Evolutionary conservation across 2,888 invertebrate species (phyloP).

Genomic region (Archips crataeganus): DNA sequence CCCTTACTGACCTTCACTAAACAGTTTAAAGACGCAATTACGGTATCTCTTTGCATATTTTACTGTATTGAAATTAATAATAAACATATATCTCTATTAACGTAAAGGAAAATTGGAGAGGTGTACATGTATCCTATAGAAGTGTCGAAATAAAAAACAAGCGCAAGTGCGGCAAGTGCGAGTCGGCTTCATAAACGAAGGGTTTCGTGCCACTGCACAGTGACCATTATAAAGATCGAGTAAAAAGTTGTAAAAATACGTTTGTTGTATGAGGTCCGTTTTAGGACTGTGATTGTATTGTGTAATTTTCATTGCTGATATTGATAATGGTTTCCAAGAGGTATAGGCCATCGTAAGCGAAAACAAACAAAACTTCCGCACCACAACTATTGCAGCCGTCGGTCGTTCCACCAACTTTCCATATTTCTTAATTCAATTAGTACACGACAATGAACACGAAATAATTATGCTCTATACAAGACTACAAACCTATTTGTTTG

Average conservation of each 20-base stretch:
- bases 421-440: constrained; percentile 40
- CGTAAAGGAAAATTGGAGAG: no score
- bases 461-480: constrained; percentile 17
- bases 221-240: no score
- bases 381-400: constrained; percentile 14
- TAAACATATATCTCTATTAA: no score
- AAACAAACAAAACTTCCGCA: constrained; percentile 12
- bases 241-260: no score
- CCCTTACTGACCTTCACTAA: background rate
- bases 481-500: background rate
- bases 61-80: no score
- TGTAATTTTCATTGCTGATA: background rate
- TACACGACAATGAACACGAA: constrained; percentile 38
- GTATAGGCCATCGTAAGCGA: background rate
- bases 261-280: no score
- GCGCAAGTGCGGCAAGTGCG: no score
- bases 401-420: constrained; percentile 31
- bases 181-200: no score
- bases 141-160: no score
- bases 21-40: background rate
- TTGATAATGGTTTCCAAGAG: background rate
- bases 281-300: no score
- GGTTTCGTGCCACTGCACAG: no score
- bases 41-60: background rate
- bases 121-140: no score